These are phyloP conservation scores for Nomada flava DNA, from an alignment of 2,888 invertebrate species.

Conservation along the genomic window DNA sequence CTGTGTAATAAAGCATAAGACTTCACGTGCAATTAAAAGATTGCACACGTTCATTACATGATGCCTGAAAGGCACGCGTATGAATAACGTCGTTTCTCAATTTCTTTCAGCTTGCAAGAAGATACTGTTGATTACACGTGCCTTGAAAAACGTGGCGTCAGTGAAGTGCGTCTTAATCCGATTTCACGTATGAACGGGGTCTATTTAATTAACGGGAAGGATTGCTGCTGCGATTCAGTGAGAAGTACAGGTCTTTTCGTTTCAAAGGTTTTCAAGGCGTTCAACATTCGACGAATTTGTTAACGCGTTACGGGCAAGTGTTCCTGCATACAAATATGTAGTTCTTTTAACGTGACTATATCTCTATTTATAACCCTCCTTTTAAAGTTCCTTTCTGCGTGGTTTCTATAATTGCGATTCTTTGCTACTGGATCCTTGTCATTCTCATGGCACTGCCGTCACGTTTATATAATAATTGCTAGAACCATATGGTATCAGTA, in stretches of 20 bases:
- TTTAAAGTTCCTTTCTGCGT: too few relatives aligned
- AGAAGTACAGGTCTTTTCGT: too few relatives aligned
- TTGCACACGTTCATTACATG: not conserved
- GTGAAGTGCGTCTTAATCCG: not conserved
- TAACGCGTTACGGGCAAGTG: not conserved
- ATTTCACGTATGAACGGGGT: not conserved
- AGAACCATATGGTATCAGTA: not conserved
- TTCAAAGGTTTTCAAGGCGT: not conserved
- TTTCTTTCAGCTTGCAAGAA: not conserved
- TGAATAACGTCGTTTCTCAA: not conserved
- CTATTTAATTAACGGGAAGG: conserved; percentile 17
- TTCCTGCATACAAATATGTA: too few relatives aligned
- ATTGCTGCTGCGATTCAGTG: not conserved
- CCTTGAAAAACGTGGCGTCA: not conserved
- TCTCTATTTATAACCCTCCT: too few relatives aligned
- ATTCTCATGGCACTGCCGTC: too few relatives aligned
- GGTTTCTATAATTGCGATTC: too few relatives aligned
- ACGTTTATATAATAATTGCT: too few relatives aligned
- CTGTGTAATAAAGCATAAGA: too few relatives aligned
- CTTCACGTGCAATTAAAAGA: not conserved
- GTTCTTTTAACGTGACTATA: too few relatives aligned
- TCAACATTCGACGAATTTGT: not conserved
- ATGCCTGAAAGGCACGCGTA: not conserved
- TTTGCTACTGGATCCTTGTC: too few relatives aligned
- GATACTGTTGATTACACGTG: not conserved